Conservation (phyloP, 2,888 invertebrate species). For the Rutpela maculata region DNA sequence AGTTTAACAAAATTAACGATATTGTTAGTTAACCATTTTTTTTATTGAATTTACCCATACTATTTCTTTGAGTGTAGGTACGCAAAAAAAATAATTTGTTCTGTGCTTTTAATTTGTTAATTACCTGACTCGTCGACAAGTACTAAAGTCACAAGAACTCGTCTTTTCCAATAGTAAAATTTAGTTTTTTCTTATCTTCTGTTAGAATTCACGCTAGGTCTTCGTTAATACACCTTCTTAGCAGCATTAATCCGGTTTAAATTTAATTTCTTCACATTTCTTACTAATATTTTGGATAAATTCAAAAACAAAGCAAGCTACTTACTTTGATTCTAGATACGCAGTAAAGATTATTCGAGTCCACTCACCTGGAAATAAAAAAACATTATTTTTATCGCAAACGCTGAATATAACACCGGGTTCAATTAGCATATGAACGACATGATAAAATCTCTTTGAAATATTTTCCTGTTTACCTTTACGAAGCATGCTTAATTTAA, state of each 20-base stretch:
- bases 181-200: too few species aligned
- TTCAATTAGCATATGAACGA: slow-evolving; percentile 1
- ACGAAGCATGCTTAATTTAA: neutral
- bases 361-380: slow-evolving; percentile 29
- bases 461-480: slow-evolving; percentile 3
- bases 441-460: neutral
- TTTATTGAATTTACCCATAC: too few species aligned
- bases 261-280: neutral
- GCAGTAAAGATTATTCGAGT: neutral
- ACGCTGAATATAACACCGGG: neutral
- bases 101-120: too few species aligned
- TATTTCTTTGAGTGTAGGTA: too few species aligned
- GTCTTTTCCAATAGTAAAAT: too few species aligned
- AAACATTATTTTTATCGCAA: neutral
- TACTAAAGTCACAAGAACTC: too few species aligned
- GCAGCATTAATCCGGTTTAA: neutral
- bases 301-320: neutral
- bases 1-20: too few species aligned
- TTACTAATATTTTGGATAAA: neutral
- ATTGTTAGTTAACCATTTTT: too few species aligned
- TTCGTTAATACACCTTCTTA: neutral
- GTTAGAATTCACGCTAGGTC: too few species aligned
- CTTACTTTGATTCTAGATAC: neutral
- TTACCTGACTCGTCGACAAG: too few species aligned
- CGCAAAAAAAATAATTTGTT: too few species aligned